phyloP scores from a whole-genome alignment of 2,888 invertebrate genomes.

The Linnaemya tessellans region DNA sequence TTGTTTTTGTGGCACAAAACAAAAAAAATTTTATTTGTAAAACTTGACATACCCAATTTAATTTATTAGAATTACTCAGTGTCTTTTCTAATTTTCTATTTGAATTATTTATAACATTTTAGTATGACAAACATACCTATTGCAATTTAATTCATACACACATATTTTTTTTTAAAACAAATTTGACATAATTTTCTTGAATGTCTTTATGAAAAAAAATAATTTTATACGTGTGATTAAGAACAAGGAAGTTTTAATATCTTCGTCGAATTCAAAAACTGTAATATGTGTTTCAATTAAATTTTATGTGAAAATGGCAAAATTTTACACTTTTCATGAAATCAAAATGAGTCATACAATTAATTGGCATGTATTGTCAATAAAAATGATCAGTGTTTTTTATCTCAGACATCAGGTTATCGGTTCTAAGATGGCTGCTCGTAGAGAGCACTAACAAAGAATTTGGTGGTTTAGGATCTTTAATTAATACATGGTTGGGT shows the following conservation, averaged over 20 bases:
- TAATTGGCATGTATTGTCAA: neutral
- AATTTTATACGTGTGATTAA: neutral
- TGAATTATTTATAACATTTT: slow-evolving; percentile 23
- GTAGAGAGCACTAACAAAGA: neutral
- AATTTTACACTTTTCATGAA: neutral
- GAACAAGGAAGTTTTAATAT: neutral
- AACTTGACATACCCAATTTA: slow-evolving; percentile 29
- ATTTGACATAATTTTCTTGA: slow-evolving; percentile 19
- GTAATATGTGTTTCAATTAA: neutral
- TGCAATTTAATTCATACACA: neutral
- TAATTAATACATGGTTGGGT: too few species aligned
- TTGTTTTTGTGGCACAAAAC: neutral
- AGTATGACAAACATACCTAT: neutral
- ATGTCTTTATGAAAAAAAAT: neutral
- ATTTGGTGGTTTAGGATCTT: too few species aligned
- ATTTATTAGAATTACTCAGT: slow-evolving; percentile 48
- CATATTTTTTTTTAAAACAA: slow-evolving; percentile 30
- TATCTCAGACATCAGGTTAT: too few species aligned
- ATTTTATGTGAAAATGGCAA: slow-evolving; percentile 4
- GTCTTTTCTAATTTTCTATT: slow-evolving; percentile 26
- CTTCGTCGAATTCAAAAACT: neutral
- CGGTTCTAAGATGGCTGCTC: neutral
- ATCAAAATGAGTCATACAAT: neutral
- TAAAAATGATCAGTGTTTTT: neutral
- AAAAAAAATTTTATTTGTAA: slow-evolving; percentile 19